These are phyloP conservation scores for Limonius californicus DNA, from an alignment of 1,140 invertebrate genomes.

Conservation along the genomic window DNA sequence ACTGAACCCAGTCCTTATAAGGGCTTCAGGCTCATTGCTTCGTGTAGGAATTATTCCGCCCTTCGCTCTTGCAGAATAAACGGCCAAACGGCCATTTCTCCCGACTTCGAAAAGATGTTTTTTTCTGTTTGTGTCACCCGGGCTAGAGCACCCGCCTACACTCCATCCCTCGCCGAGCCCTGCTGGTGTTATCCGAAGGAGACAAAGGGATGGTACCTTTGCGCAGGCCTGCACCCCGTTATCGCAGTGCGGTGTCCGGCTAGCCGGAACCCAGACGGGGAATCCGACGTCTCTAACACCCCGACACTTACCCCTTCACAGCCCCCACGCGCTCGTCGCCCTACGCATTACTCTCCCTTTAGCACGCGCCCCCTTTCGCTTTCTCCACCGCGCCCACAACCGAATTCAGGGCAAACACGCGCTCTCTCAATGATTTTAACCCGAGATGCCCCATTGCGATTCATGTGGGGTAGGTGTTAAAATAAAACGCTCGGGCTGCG, in stretches of 20 bases:
- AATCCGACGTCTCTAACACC: slow-evolving; percentile 17
- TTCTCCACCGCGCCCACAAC: not conserved
- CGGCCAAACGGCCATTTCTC: too few species aligned
- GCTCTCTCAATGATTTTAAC: slow-evolving; percentile 3
- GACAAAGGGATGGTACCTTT: not conserved
- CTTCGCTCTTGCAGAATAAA: too few species aligned
- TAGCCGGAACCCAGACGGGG: slow-evolving; percentile 13
- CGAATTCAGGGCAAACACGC: slow-evolving; percentile 14
- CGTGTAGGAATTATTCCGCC: too few species aligned
- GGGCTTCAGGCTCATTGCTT: too few species aligned
- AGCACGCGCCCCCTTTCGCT: not conserved
- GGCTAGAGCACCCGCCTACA: not conserved
- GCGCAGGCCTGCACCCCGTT: slow-evolving; percentile 4
- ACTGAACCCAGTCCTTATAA: too few species aligned
- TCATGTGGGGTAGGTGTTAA: slow-evolving; percentile 1
- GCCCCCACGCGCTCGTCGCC: slow-evolving; percentile 2
- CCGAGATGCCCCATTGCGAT: not conserved
- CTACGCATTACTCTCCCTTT: slow-evolving; percentile 4
- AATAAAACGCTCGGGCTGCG: not conserved
- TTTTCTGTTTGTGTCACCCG: too few species aligned
- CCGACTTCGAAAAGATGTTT: too few species aligned
- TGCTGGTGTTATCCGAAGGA: too few species aligned
- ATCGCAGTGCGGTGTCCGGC: slow-evolving; percentile 13
- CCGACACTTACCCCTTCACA: slow-evolving; percentile 14
- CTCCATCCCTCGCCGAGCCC: not conserved